Evolutionary conservation across 2,113 vertebrate species (phyloP).

Genomic region (Balaenoptera acutorostrata): DNA sequence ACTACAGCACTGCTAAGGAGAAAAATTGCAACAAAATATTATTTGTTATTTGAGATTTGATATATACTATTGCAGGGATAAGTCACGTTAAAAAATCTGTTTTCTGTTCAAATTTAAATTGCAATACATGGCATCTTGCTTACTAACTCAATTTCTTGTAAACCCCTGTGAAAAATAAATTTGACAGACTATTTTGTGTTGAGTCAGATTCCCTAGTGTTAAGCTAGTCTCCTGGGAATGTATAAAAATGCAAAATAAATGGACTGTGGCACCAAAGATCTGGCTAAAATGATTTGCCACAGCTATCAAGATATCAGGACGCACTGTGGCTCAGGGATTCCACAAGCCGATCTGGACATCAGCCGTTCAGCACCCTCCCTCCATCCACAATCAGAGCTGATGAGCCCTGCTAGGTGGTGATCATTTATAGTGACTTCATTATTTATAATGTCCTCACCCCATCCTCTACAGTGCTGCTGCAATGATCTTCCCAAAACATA

Average conservation of each 20-base stretch:
- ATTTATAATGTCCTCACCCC: not conserved
- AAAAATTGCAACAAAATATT: not conserved
- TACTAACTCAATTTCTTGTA: conserved; percentile 60
- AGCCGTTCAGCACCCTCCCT: not conserved
- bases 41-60: conserved; percentile 38
- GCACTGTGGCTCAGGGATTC: not conserved
- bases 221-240: not conserved
- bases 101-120: conserved; percentile 55
- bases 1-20: not conserved
- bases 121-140: conserved; percentile 40
- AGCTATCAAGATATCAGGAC: not conserved
- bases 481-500: not conserved
- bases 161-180: conserved; percentile 54
- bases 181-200: conserved; percentile 44
- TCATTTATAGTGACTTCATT: not conserved
- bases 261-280: not conserved
- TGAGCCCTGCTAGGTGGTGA: not conserved
- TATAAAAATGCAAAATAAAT: conserved; percentile 44
- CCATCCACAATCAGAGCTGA: not conserved
- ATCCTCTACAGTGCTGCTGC: not conserved
- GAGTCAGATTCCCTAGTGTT: conserved; percentile 43
- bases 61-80: not conserved
- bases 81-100: conserved; percentile 18
- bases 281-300: conserved; percentile 4
- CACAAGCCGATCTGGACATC: not conserved